Evolutionary conservation across 2,888 invertebrate species (phyloP), one percentile per base, ranked within the genome.

Genomic region (Apotomis betuletana): DNA sequence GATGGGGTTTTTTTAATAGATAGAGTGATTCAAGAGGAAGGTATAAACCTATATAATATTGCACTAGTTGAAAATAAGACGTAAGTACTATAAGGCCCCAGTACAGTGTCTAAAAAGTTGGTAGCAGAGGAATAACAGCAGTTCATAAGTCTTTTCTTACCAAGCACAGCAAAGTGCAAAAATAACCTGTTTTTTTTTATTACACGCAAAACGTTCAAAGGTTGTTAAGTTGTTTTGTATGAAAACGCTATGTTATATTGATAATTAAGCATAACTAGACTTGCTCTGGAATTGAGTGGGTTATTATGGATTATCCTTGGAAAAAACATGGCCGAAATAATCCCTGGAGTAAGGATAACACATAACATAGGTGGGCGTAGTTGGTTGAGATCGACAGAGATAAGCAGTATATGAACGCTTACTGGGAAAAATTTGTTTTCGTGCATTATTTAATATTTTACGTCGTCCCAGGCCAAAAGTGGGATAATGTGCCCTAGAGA

Each of bases 311-410:
- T 57, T 61, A 67, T 55, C 27, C 61, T 46, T 59, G 49, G 49
- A 61, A 49, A 64, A 63, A 41, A 70, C 62, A 63, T 65, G 57
- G 55, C n/a, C 46, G 51, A 55, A 46, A 46, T 12, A 46, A 49
- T 6, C 46, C 57, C 36, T 51, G 38, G 15, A 15, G 46, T 46
- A 49, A 62, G 55, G 8, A 51, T 51, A 51, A n/a, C 57, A 27
- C 54, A 52, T 51, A 51, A n/a, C 57, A 27, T 54, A 52, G 58
- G 71, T 71, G 61, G 71, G 67, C 57, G 71, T 57, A 13, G n/a
- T 9, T 27, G n/a, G 49, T 9, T 46, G 27, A 10, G 12, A 63
- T 55, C 52, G n/a, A 36, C 55, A 46, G 12, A 57, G 65, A 65
- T 4, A 5, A 10, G 27, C 55, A 46, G 36, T 27, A 57, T 64